Base-by-base conservation (phyloP, 2,888 invertebrate genomes). In the Ephialtes manifestator region DNA sequence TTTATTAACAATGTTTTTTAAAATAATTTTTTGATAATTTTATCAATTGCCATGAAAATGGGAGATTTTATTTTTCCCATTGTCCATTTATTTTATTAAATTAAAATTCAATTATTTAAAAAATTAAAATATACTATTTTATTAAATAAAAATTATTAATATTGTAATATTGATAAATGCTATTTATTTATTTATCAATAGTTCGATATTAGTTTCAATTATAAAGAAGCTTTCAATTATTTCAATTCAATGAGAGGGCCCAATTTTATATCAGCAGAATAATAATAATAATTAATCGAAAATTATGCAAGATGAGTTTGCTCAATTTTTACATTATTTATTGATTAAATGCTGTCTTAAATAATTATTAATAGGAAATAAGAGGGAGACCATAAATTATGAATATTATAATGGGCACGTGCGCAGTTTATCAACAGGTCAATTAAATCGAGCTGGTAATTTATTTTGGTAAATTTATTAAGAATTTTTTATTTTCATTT, bases 191-290 rank as follows among this genome's bases (percentile, higher is more conserved):
- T n/a, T n/a, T n/a, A n/a, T n/a, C n/a, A n/a, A n/a, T n/a, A n/a
- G n/a, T n/a, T n/a, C n/a, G n/a, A n/a, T n/a, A n/a, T n/a, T n/a
- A n/a, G n/a, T n/a, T n/a, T n/a, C n/a, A n/a, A n/a, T n/a, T n/a
- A n/a, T n/a, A 53, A 31, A 71, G 70, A 28, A 71, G 55, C 53
- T 72, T 24, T 48, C 43, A 71, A 65, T 84, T 43, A 43, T 4
- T 75, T 70, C 39, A 51, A 80, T 84, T 71, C 53, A 71, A 65
- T 75, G 39, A 39, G 70, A 75, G 58, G 63, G n/a, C n/a, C n/a
- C n/a, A n/a, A 51, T 51, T 18, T 51, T 51, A 5, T 4, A 18
- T 68, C 53, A 67, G 67, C 43, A 53, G 28, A 53, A 4, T 24
- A 15, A 71, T 11, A 18, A 51, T 60, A 18, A 48, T n/a, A 48